A percentile compares a stretch with the other conserved stretches of the same genome.
These are phyloP conservation scores for Pristionchus maxplancki DNA, from an alignment of 2,888 invertebrate species.

Conservation along the genomic window DNA sequence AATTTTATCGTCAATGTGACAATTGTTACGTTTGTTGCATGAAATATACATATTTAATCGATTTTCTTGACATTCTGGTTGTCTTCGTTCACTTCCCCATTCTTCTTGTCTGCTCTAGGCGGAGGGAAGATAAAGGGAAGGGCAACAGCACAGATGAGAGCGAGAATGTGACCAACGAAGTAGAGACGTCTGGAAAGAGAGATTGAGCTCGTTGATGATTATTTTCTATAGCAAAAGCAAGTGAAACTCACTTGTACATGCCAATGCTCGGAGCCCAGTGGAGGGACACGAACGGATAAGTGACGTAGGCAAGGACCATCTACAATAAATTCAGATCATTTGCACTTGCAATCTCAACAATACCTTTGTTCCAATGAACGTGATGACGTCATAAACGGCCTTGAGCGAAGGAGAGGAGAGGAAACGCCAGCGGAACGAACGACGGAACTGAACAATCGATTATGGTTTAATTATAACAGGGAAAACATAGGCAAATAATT, in stretches of 20 bases:
- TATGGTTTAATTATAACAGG: too few relatives aligned
- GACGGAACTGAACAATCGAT: constrained; percentile 88
- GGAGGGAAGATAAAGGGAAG: constrained; percentile 1
- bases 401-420: constrained; percentile 81
- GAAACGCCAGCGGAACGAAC: constrained; percentile 88
- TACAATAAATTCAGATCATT: background rate
- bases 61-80: background rate
- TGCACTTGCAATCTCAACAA: too few relatives aligned
- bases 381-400: constrained; percentile 88
- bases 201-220: too few relatives aligned
- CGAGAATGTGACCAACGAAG: constrained; percentile 32
- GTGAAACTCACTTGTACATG: constrained; percentile 89
- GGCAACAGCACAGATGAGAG: background rate
- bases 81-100: background rate
- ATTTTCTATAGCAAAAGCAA: too few relatives aligned
- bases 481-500: too few relatives aligned
- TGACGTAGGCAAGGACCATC: constrained; percentile 89
- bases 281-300: constrained; percentile 92
- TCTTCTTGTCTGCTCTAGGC: constrained; percentile 24
- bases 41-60: too few relatives aligned
- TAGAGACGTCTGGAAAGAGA: constrained; percentile 31
- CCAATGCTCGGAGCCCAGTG: constrained; percentile 87
- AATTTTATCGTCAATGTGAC: too few relatives aligned
- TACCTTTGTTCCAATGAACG: constrained; percentile 87
- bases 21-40: too few relatives aligned